Conservation (phyloP, 2,888 invertebrate species). For the Archaeoteleia sp. region DNA sequence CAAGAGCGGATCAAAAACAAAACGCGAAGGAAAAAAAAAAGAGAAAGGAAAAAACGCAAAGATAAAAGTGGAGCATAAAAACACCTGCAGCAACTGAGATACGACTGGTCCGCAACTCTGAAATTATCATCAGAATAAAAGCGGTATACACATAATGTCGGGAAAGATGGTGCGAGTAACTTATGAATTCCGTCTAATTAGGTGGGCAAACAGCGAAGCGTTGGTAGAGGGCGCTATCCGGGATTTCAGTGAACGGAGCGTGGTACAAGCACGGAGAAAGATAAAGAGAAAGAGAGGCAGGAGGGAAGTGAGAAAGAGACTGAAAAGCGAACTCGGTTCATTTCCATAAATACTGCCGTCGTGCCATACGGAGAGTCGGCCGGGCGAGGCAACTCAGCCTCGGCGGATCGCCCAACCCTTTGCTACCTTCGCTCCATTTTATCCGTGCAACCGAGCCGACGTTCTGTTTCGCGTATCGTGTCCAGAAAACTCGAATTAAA, state of each 20-base stretch:
- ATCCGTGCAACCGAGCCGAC: conserved; percentile 12
- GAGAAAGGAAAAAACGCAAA: not conserved
- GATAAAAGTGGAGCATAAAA: conserved; percentile 5
- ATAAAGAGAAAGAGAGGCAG: conserved; percentile 20
- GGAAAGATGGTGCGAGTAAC: conserved; percentile 55
- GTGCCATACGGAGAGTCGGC: conserved; percentile 51
- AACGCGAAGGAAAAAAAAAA: not conserved
- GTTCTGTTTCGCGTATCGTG: conserved; percentile 14
- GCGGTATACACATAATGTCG: conserved; percentile 41
- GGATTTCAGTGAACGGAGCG: conserved; percentile 46
- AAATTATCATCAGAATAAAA: conserved; percentile 61
- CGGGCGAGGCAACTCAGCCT: conserved; percentile 45
- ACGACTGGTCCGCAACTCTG: conserved; percentile 16
- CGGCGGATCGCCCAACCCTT: conserved; percentile 10
- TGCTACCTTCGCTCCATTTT: conserved; percentile 11
- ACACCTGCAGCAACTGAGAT: conserved; percentile 21
- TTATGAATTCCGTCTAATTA: conserved; percentile 71
- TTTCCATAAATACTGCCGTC: conserved; percentile 49
- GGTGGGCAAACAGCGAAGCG: conserved; percentile 64
- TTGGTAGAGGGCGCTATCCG: conserved; percentile 36
- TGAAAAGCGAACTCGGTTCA: conserved; percentile 48
- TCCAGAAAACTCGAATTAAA: conserved; percentile 56
- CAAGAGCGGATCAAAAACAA: conserved; percentile 12
- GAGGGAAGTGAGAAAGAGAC: conserved; percentile 10
- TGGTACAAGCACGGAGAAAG: conserved; percentile 56